Evolutionary conservation across 2,113 vertebrate species (phyloP).

Genomic region (Machaerirhynchus nigripectus): DNA sequence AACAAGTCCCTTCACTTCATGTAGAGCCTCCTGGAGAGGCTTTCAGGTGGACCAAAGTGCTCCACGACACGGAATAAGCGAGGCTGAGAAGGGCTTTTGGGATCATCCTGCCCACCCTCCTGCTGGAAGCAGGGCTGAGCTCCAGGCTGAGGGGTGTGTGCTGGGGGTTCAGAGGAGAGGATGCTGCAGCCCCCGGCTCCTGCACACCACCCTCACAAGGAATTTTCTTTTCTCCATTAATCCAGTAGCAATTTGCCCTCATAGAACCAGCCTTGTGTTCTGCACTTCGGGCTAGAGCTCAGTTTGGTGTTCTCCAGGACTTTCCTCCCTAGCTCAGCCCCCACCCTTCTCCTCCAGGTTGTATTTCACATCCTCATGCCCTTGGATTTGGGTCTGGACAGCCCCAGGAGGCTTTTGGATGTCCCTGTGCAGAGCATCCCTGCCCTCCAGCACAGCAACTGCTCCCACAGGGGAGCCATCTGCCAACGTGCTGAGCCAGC

Average conservation of each 20-base stretch:
- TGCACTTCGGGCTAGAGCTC: fast-evolving
- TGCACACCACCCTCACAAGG: neutral
- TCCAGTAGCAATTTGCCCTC: neutral
- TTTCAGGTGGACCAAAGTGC: neutral
- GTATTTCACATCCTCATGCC: fast-evolving
- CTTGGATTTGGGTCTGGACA: neutral
- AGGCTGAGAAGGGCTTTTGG: neutral
- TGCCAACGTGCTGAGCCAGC: fast-evolving
- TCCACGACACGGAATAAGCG: fast-evolving
- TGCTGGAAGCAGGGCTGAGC: neutral
- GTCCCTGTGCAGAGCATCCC: neutral
- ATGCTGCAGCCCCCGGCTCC: neutral
- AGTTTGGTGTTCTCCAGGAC: fast-evolving
- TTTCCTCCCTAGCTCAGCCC: neutral
- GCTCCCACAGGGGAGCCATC: fast-evolving
- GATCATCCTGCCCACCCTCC: neutral
- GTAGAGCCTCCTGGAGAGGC: neutral
- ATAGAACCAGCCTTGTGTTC: neutral
- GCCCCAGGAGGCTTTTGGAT: neutral
- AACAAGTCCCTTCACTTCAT: neutral
- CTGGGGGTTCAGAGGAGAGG: too few species aligned
- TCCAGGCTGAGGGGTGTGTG: neutral
- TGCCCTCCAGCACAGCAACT: neutral
- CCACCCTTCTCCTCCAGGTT: neutral
- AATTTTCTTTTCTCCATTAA: neutral